Percentiles rank a stretch among this genome's conserved stretches.
phyloP scores from a whole-genome alignment of 2,797 vertebrate species.

The Cottoperca gobio region DNA sequence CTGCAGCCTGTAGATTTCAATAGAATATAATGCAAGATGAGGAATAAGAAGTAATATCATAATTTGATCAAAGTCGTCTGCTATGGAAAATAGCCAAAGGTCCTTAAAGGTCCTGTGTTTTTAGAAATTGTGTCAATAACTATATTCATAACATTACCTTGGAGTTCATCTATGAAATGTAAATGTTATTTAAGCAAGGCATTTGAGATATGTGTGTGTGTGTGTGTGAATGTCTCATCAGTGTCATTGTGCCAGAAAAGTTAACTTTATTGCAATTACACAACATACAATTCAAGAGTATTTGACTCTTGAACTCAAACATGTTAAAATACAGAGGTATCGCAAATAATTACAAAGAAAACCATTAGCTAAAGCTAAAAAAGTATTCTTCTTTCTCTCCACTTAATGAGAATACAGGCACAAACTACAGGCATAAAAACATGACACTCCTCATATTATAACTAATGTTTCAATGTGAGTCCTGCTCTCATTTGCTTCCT shows the following conservation, averaged over 20 bases:
- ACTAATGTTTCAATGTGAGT: not conserved
- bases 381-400: not conserved
- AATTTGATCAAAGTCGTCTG: not conserved
- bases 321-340: not conserved
- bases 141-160: not conserved
- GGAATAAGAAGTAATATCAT: not conserved
- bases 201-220: not conserved
- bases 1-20: not conserved
- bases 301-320: not conserved
- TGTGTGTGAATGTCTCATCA: too few relatives aligned
- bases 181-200: too few relatives aligned
- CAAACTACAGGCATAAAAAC: not conserved
- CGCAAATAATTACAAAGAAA: not conserved
- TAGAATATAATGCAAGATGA: not conserved
- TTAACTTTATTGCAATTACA: not conserved
- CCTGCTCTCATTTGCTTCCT: constrained; percentile 21
- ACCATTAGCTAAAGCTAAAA: not conserved
- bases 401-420: not conserved
- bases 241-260: too few relatives aligned
- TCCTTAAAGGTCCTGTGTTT: not conserved
- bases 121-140: not conserved
- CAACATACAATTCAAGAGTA: not conserved
- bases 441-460: not conserved
- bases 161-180: not conserved
- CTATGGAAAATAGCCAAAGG: not conserved